Percentiles rank a stretch among this genome's conserved stretches.
phyloP scores from a whole-genome alignment of 2,888 invertebrate genomes.

The Rotaria socialis region DNA sequence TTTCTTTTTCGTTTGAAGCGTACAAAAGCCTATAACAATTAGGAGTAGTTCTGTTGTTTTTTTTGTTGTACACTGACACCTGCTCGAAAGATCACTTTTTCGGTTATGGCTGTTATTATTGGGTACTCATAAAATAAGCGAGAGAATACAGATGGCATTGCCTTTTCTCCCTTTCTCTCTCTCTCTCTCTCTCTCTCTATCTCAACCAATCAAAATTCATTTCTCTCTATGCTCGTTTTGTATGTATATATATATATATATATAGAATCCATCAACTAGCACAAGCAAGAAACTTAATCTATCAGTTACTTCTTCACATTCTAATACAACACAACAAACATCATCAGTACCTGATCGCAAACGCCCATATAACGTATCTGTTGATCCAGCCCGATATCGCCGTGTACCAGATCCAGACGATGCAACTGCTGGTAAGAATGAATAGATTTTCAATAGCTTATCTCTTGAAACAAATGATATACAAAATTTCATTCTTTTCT shows the following conservation, averaged over 20 bases:
- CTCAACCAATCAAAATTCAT: neutral
- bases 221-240: neutral
- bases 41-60: neutral
- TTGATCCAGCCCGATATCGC: constrained; percentile 45
- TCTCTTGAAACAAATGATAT: constrained; percentile 51
- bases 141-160: neutral
- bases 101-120: constrained; percentile 23
- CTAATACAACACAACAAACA: constrained; percentile 30
- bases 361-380: constrained; percentile 46
- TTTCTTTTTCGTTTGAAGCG: neutral
- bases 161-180: neutral
- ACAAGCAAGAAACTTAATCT: constrained; percentile 35
- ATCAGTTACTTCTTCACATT: constrained; percentile 36
- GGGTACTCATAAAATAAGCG: constrained; percentile 5
- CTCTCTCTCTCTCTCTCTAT: neutral
- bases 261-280: constrained; percentile 27
- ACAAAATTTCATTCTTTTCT: neutral
- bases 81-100: constrained; percentile 25
- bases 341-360: constrained; percentile 22
- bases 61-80: neutral
- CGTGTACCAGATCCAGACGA: constrained; percentile 34
- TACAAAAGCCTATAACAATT: neutral
- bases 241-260: neutral
- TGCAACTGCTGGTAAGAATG: neutral
- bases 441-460: constrained; percentile 47